phyloP scores from a whole-genome alignment of 2,113 vertebrate genomes.

The Dromas ardeola region DNA sequence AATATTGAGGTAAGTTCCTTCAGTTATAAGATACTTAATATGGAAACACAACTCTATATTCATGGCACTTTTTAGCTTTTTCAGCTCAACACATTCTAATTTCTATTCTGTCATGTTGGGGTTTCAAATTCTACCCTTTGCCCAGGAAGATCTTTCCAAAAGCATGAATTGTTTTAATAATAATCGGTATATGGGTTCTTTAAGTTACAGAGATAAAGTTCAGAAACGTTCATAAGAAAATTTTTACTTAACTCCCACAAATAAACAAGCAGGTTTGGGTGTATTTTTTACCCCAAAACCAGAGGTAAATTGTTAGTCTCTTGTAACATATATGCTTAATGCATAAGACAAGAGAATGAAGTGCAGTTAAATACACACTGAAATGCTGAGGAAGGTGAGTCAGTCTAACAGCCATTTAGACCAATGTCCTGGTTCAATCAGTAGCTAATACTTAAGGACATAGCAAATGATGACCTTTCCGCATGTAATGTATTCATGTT shows the following conservation, averaged over 20 bases:
- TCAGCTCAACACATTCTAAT: background rate
- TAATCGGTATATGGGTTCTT: background rate
- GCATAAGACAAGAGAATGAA: accelerated
- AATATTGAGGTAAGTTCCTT: background rate
- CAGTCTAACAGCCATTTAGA: background rate
- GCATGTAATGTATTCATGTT: background rate
- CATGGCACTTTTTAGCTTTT: background rate
- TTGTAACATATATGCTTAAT: background rate
- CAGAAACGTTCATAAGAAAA: background rate
- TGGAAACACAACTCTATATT: background rate
- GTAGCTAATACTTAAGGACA: background rate
- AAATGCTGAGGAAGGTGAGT: background rate
- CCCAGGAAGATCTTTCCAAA: background rate
- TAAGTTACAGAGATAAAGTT: background rate
- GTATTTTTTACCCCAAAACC: background rate
- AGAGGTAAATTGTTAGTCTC: background rate
- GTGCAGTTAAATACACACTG: background rate
- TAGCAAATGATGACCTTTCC: background rate
- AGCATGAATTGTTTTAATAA: background rate
- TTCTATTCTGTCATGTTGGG: accelerated
- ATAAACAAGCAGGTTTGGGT: background rate
- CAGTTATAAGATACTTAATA: background rate
- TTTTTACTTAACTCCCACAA: background rate
- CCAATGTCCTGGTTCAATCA: background rate
- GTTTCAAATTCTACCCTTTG: background rate